phyloP scores from a whole-genome alignment of 2,888 invertebrate species.

The Lapara coniferarum region DNA sequence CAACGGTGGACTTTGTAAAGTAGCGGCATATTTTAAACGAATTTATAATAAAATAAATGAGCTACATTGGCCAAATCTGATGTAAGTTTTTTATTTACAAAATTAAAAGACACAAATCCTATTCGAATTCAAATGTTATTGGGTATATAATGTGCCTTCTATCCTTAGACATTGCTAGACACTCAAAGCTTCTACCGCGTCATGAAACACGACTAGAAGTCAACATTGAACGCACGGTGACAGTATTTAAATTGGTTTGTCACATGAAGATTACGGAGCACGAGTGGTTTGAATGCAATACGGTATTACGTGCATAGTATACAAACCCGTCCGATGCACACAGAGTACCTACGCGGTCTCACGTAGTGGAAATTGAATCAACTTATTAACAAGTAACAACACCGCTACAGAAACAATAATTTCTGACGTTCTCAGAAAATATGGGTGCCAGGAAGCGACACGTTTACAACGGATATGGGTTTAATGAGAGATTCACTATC shows the following conservation, averaged over 20 bases:
- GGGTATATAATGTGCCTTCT: not conserved
- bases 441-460: not conserved
- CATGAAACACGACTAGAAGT: not conserved
- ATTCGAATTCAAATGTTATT: no score
- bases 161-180: no score
- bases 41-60: not conserved
- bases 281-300: not conserved
- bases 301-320: not conserved
- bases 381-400: slow-evolving; percentile 6
- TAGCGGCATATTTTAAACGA: not conserved
- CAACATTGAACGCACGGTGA: not conserved
- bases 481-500: not conserved
- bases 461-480: not conserved
- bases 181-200: no score
- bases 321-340: not conserved
- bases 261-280: not conserved
- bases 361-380: not conserved
- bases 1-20: slow-evolving; percentile 4
- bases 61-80: not conserved
- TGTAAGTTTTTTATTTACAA: not conserved
- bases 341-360: not conserved
- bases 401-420: not conserved
- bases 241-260: slow-evolving; percentile 2
- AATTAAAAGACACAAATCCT: not conserved
- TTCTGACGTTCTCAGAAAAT: slow-evolving; percentile 4